Evolutionary conservation across 2,888 invertebrate genomes (phyloP), one percentile per base, ranked within the genome.

Genomic region (Allophyes oxyacanthae): DNA sequence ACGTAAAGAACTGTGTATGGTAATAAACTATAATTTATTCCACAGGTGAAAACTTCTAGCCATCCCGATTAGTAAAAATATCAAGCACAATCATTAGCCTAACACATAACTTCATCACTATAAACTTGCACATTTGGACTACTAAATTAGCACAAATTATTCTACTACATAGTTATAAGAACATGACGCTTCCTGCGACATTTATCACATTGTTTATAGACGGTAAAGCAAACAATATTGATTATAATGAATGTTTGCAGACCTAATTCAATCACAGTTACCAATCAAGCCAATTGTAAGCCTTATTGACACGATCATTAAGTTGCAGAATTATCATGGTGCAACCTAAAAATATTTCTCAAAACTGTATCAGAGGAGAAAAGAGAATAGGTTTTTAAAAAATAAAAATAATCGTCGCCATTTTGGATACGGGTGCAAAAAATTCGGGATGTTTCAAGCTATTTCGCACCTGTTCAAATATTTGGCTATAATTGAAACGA

Each of bases 221-320:
- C 38, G 34, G 45, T 54, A 64, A 63, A 64, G 43, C 67, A 79
- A 76, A 78, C 79, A 75, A 40, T 64, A 74, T 64, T 68, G 73
- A 75, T 75, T 77, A 69, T 79, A 81, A 81, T 79, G 66, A 70
- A 77, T 77, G 82, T 78, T 78, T 78, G 79, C 66, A 68, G 66
- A 64, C 75, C 75, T 83, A 85, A 86, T 84, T 83, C 73, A 81
- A 86, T 85, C 79, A 81, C 68, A 64, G 75, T 63, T 48, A 64
- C 75, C 82, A 84, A 85, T 85, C 61, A 57, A 81, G 67, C 55
- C 85, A 85, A 86, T 86, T 85, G 85, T 72, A 65, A 41, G 56
- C 33, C 59, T 71, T 51, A 62, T 63, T 60, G 60, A 61, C 58
- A 48, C 58, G 49, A 55, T 50, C 52, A 53, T 69, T 68, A 69